These are phyloP conservation scores for Anoplopoma fimbria DNA, from an alignment of 2,113 vertebrate genomes.

Conservation along the genomic window DNA sequence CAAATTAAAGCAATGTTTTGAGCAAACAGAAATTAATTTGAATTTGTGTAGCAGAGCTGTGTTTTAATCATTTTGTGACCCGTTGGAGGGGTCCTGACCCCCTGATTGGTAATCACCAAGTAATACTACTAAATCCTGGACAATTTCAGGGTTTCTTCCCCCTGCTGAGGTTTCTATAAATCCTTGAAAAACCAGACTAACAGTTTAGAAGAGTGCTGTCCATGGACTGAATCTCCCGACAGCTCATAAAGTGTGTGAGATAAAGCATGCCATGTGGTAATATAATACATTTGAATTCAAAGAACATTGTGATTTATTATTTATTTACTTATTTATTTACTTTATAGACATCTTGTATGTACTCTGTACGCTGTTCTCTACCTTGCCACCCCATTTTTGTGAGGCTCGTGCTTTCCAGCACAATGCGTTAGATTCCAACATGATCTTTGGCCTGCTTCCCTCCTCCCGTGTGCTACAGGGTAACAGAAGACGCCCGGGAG, in stretches of 20 bases:
- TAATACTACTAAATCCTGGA: background rate
- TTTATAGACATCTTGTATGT: background rate
- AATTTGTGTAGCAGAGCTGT: background rate
- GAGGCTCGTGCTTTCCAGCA: background rate
- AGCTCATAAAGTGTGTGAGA: background rate
- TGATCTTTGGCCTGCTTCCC: slow-evolving; percentile 24
- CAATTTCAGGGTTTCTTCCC: background rate
- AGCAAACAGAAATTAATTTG: background rate
- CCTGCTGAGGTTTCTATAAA: background rate
- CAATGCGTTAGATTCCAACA: background rate
- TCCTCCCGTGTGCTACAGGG: slow-evolving; percentile 81
- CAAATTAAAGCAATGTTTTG: background rate
- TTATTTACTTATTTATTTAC: background rate
- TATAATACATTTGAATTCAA: background rate
- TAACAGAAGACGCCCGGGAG: slow-evolving; percentile 98
- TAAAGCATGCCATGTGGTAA: background rate
- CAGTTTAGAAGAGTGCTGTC: slow-evolving; percentile 17
- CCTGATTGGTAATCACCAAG: background rate
- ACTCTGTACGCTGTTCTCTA: background rate
- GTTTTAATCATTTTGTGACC: background rate
- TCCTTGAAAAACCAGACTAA: background rate
- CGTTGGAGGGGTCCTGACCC: background rate
- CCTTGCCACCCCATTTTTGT: background rate
- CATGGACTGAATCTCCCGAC: slow-evolving; percentile 7
- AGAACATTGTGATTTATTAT: background rate